A percentile compares a stretch with the other conserved stretches of the same genome.
These are phyloP conservation scores for Drosophila meridionalis DNA, from an alignment of 2,888 invertebrate species.

Conservation along the genomic window DNA sequence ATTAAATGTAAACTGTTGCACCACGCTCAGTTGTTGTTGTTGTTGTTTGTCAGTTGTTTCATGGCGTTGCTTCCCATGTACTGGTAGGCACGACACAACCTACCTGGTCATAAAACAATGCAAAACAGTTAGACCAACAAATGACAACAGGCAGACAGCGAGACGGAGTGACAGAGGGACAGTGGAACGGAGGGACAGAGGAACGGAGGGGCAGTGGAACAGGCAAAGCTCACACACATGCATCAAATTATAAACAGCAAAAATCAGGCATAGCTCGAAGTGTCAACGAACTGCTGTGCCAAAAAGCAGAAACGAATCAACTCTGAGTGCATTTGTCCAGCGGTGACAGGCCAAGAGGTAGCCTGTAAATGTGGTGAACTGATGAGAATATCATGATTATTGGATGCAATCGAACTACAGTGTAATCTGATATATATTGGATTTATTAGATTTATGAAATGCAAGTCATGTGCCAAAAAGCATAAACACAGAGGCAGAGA, in stretches of 20 bases:
- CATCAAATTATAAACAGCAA: conserved; percentile 64
- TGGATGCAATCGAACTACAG: not conserved
- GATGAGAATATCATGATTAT: not conserved
- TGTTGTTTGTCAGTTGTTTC: conserved; percentile 32
- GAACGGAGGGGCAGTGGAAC: not conserved
- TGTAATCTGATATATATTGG: not conserved
- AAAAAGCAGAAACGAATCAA: conserved; percentile 43
- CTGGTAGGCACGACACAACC: conserved; percentile 52
- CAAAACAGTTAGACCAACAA: conserved; percentile 78
- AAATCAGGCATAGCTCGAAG: conserved; percentile 31
- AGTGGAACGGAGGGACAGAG: not conserved
- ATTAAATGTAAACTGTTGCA: conserved; percentile 81
- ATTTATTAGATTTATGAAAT: not conserved
- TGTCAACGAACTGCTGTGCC: conserved; percentile 74
- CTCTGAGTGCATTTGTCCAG: not conserved
- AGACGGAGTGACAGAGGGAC: not conserved
- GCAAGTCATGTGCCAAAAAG: not conserved
- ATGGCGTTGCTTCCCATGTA: conserved; percentile 73
- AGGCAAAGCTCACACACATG: conserved; percentile 15
- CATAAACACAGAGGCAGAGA: not conserved
- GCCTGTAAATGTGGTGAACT: not conserved
- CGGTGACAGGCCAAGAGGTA: not conserved
- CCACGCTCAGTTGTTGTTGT: conserved; percentile 37
- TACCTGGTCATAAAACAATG: conserved; percentile 79
- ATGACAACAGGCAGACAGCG: conserved; percentile 44